These are phyloP conservation scores for Acanthosoma haemorrhoidale DNA, from an alignment of 2,888 invertebrate genomes.

Conservation along the genomic window DNA sequence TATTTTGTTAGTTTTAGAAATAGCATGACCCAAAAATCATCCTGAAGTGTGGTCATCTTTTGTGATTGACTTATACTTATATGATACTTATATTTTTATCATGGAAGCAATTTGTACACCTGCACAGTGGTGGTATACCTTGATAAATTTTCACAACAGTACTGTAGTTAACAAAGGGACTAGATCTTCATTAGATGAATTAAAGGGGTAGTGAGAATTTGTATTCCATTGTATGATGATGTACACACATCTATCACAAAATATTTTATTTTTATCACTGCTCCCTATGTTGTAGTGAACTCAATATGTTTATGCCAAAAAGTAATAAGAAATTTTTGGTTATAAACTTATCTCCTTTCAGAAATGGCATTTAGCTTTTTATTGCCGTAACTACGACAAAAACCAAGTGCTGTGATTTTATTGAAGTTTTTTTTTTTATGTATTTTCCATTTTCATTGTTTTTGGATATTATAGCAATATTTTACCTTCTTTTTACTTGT, in stretches of 20 bases:
- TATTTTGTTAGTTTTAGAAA: slow-evolving; percentile 1
- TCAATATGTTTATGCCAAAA: neutral
- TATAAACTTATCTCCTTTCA: neutral
- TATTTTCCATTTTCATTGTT: neutral
- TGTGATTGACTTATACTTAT: too few relatives aligned
- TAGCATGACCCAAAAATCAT: neutral
- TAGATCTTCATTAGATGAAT: too few relatives aligned
- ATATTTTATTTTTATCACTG: neutral
- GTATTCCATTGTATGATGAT: too few relatives aligned
- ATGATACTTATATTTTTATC: neutral
- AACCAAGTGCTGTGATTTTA: slow-evolving; percentile 14
- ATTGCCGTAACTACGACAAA: neutral
- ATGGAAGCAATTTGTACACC: neutral
- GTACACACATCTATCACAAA: too few relatives aligned
- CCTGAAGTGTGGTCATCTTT: neutral
- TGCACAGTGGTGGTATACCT: neutral
- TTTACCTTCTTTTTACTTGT: neutral
- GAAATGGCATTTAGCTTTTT: slow-evolving; percentile 4
- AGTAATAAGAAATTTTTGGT: neutral
- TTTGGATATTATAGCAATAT: neutral
- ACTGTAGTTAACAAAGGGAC: neutral
- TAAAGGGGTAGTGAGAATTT: too few relatives aligned
- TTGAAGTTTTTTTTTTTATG: neutral
- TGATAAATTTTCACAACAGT: neutral
- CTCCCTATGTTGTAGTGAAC: neutral